Evolutionary conservation across 2,888 invertebrate genomes (phyloP).

Genomic region (Protonemura montana): DNA sequence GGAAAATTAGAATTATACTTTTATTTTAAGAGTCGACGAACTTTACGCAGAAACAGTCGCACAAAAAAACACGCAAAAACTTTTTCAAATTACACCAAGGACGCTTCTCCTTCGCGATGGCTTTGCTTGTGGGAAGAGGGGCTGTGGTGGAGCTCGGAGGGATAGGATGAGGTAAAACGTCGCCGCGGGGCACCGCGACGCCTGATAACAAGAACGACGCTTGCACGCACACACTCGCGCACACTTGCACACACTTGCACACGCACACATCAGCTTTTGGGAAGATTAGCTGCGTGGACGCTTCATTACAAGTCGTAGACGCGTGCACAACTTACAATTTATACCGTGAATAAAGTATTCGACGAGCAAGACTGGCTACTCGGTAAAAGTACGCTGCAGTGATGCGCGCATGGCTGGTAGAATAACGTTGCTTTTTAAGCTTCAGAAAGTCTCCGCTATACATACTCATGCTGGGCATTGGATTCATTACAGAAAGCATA

Average conservation of each 20-base stretch:
- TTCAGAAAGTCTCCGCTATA: not conserved
- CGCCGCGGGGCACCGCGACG: not conserved
- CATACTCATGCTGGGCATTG: not conserved
- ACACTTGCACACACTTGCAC: not conserved
- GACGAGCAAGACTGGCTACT: not conserved
- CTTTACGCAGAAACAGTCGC: not conserved
- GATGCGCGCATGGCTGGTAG: not conserved
- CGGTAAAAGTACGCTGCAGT: not conserved
- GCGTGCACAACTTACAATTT: not conserved
- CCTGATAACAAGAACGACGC: constrained; percentile 17
- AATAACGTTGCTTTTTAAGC: not conserved
- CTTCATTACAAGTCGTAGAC: not conserved
- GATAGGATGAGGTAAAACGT: not conserved
- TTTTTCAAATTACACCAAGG: not conserved
- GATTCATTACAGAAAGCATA: not conserved
- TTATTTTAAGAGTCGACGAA: not conserved
- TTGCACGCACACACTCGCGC: not conserved
- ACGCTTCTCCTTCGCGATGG: not conserved
- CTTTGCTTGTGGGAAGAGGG: not conserved
- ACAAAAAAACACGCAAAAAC: not conserved
- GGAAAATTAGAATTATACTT: not conserved
- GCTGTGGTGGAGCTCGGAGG: not conserved
- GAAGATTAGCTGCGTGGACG: constrained; percentile 21
- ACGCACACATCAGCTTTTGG: not conserved
- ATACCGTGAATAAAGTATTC: not conserved